Evolutionary conservation across 2,797 vertebrate genomes (phyloP).

Genomic region (Halcyon leucocephala): DNA sequence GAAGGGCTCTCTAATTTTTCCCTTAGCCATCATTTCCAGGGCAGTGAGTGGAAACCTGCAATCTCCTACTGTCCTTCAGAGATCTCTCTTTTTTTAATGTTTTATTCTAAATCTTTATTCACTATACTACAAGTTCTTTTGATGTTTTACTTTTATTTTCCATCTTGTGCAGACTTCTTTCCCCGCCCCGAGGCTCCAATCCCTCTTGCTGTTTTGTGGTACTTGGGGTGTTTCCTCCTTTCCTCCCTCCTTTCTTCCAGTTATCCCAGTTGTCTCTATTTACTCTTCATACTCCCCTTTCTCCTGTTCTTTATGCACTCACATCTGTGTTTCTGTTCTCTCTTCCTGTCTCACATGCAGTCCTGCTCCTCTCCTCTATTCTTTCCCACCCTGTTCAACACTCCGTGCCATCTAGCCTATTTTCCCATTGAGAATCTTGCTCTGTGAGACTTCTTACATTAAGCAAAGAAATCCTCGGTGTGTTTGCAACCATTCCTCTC

Average conservation of each 20-base stretch:
- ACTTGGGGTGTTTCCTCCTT: not conserved
- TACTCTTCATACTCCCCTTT: not conserved
- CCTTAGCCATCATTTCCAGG: slow-evolving; percentile 39
- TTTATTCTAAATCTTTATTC: slow-evolving; percentile 4
- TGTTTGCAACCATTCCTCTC: not conserved
- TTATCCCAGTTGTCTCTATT: not conserved
- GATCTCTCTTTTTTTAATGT: not conserved
- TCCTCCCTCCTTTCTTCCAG: not conserved
- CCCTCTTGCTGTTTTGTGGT: not conserved
- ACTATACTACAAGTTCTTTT: not conserved
- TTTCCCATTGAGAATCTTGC: not conserved
- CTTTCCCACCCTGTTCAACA: not conserved
- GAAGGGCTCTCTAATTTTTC: slow-evolving; percentile 25
- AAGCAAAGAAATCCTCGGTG: not conserved
- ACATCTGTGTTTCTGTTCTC: not conserved
- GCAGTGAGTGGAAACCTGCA: not conserved
- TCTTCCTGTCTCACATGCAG: not conserved
- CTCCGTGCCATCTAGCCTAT: not conserved
- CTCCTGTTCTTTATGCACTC: not conserved
- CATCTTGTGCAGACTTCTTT: not conserved
- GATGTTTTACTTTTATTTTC: not conserved
- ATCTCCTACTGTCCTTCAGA: slow-evolving; percentile 30
- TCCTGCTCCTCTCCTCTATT: not conserved
- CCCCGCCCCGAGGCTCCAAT: not conserved
- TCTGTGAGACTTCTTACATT: not conserved